Evolutionary conservation across 2,113 vertebrate genomes (phyloP), one percentile per base, ranked within the genome.

Genomic region (Vireo altiloquus): DNA sequence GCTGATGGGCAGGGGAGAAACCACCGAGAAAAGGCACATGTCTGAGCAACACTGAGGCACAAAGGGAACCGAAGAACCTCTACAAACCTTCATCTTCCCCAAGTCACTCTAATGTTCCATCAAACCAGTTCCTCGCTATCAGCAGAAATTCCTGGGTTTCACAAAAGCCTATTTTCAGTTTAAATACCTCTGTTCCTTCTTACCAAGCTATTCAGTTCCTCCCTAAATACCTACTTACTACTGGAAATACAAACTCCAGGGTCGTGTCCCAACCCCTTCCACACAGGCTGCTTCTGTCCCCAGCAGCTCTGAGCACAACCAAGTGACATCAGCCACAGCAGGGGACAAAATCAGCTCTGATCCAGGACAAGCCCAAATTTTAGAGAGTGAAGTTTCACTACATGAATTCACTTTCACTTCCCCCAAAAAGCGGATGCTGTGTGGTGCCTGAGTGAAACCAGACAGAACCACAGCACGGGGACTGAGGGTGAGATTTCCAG

Each of bases 401-500:
- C 3, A 42, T 3, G 53, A 72, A 71, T 85, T 68, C 53, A 39
- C 64, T 94, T 71, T 46, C 83, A 52, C 49, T 87, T 94, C 57
- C 84, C 64, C 64, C 39, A 9, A 16, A 59, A 52, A 50, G 5
- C 19, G 7, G 88, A 84, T 61, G 83, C 33, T 33, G 39, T 37
- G 74, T 4, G 47, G 70, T 59, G 50, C 27, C 74, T 22, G 60
- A 3, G 74, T 52, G 85, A 82, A 87, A 46, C 61, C 66, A 37
- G 49, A 27, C 18, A 5, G 5, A 47, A 59, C 25, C 42, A 69
- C 4, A 7, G 60, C 1, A 5, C 1, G 2, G 12, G 27, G n/a
- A 17, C 66, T 8, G 8, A 18, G 56, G 33, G 39, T 17, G 80
- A 81, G 17, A 33, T 5, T 71, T 44, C 65, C 77, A 68, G 64